Base-by-base conservation (phyloP, 2,113 vertebrate genomes). In the Vidua macroura region DNA sequence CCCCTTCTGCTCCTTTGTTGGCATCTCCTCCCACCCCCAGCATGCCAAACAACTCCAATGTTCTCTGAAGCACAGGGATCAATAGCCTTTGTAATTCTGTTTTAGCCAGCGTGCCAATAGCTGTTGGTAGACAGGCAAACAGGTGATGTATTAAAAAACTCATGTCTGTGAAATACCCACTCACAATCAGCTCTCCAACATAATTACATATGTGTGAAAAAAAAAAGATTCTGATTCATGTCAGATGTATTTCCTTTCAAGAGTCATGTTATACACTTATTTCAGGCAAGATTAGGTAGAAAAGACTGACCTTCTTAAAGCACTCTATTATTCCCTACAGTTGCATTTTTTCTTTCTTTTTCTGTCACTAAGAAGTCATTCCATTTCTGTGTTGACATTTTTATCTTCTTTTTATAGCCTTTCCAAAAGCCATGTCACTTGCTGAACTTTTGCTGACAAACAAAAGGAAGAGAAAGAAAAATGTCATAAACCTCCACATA, bases 191-290 rank as follows among this genome's bases (percentile, higher is more conserved):
- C 31, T 64, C 73, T 83, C 43, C 87, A 91, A 43, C 73, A 88
- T 85, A 79, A 85, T 58, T 78, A 58, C 11, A 10, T 69, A 46
- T 70, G 97, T 97, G 96, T 76, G 68, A 77, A 90, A 92, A 66
- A 59, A 84, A 64, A 44, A 58, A 8, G 21, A 31, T 73, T 87
- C 37, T 66, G 30, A 69, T 77, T 92, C 1, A 1, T 41, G 48
- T 85, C 60, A 79, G 78, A 62, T 70, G 35, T 37, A 20, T 46
- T 90, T 37, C 39, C 15, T 94, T 79, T 79, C 39, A 76, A 63
- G 28, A 88, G 15, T 21, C 51, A 43, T 19, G 11, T 64, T 69
- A 46, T 25, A 21, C 3, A 20, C 77, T 74, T 56, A 75, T 70
- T 86, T 88, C 16, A 4, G 17, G 53, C 56, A 75, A 64, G 60